Evolutionary conservation across 2,113 vertebrate genomes (phyloP).

Genomic region (Tautogolabrus adspersus): DNA sequence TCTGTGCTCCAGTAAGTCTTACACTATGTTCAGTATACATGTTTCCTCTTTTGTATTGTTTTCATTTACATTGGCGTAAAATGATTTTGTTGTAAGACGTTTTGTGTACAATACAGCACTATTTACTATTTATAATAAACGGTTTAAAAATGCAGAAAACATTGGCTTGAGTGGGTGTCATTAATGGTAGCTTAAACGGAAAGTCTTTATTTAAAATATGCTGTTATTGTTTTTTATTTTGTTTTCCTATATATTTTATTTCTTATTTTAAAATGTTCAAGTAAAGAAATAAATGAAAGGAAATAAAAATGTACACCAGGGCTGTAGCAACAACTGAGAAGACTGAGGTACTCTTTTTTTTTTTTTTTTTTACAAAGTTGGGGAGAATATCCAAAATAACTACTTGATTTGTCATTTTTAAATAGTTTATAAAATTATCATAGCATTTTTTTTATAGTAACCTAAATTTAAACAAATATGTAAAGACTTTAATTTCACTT

Average conservation of each 20-base stretch:
- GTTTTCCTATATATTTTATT: no score
- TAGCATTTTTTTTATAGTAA: background rate
- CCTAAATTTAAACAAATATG: no score
- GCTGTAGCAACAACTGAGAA: background rate
- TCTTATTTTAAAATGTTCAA: no score
- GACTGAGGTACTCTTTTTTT: background rate
- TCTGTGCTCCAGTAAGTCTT: conserved; percentile 70
- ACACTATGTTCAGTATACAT: conserved; percentile 66
- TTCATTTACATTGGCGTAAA: conserved; percentile 72
- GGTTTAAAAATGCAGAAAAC: conserved; percentile 66
- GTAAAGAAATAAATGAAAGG: no score
- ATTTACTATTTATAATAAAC: conserved; percentile 89
- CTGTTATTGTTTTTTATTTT: no score
- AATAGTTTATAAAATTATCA: background rate
- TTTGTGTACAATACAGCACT: conserved; percentile 86
- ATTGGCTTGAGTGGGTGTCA: conserved; percentile 30
- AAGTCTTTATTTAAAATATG: no score
- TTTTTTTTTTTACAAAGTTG: background rate
- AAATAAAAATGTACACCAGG: no score
- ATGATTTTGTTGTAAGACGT: conserved; percentile 77
- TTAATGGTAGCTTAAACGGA: conserved; percentile 4
- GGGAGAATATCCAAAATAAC: no score
- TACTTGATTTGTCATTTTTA: background rate
- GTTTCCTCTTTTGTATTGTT: conserved; percentile 67
- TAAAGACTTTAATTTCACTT: no score